Conservation (phyloP, 2,797 vertebrate species). For the Rhyacichthys aspro region DNA sequence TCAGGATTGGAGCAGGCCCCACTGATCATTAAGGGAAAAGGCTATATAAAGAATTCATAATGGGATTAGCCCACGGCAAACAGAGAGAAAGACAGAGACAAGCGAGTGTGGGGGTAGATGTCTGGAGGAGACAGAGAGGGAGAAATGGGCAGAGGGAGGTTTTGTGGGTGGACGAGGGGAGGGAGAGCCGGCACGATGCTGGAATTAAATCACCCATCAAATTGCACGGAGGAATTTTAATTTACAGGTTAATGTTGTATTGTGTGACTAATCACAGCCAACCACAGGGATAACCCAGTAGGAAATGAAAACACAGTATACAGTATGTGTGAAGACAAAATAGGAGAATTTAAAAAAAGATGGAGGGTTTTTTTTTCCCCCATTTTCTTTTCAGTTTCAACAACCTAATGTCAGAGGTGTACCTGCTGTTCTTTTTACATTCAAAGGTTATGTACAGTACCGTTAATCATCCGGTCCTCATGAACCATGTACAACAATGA, state of each 20-base stretch:
- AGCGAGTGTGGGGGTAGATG: constrained; percentile 81
- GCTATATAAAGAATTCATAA: constrained; percentile 99
- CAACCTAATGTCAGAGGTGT: too few species aligned
- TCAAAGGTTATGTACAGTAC: too few species aligned
- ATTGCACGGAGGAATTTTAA: constrained; percentile 99
- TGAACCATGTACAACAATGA: too few species aligned
- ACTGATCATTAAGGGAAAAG: constrained; percentile 99
- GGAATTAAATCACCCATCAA: constrained; percentile 99
- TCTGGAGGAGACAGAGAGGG: constrained; percentile 65
- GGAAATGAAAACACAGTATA: constrained; percentile 69
- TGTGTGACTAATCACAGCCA: constrained; percentile 99
- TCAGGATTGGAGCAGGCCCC: constrained; percentile 99
- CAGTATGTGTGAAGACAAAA: constrained; percentile 57
- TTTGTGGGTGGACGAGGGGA: constrained; percentile 63
- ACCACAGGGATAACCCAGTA: constrained; percentile 90
- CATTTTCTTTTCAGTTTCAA: too few species aligned
- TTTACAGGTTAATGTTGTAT: constrained; percentile 99
- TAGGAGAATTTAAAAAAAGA: constrained; percentile 5
- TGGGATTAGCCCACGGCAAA: constrained; percentile 99
- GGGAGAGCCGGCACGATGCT: constrained; percentile 74
- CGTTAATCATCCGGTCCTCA: too few species aligned
- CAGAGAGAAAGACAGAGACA: constrained; percentile 81
- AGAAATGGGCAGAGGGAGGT: constrained; percentile 57
- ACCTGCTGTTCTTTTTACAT: too few species aligned
- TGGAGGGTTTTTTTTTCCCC: too few species aligned